Base-by-base conservation (phyloP, 2,888 invertebrate species). In the Rhorus exstirpatorius region DNA sequence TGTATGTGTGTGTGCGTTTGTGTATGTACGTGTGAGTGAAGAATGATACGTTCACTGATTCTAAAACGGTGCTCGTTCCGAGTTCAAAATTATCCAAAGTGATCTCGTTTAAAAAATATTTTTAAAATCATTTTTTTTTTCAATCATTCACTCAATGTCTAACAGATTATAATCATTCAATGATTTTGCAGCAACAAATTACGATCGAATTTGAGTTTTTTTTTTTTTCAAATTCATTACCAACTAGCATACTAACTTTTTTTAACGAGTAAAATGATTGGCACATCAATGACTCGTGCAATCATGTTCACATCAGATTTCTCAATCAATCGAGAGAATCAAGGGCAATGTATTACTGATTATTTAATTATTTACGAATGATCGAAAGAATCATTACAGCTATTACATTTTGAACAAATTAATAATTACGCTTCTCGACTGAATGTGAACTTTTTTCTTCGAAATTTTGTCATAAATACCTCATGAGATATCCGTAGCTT, bases 391-490 rank as follows among this genome's bases (percentile, higher is more conserved):
- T 41, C 10, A 31, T 38, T 4, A 38, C 1, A 3, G 38, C 10
- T 38, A 8, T 38, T 38, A 38, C 8, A 1, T 31, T 38, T 8
- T 3, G 38, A 38, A 4, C 8, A 38, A 38, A 38, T 8, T 38
- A 38, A 38, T 38, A 38, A 8, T 38, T 31, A 6, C n/a, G n/a
- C n/a, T n/a, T n/a, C n/a, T n/a, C n/a, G n/a, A n/a, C n/a, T n/a
- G n/a, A n/a, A n/a, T n/a, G n/a, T n/a, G n/a, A n/a, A n/a, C n/a
- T n/a, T 21, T 19, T 35, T 1, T 41, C n/a, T 41, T 61, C 2
- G 38, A 38, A 26, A 70, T 58, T 26, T n/a, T 68, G n/a, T 19
- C 1, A 21, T 19, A 14, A 53, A 44, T 81, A 81, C 81, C 77
- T 78, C 49, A 26, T 7, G 24, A 46, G 49, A 58, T 65, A 19